Conservation (phyloP, 1,140 invertebrate genomes). For the Physella acuta region DNA sequence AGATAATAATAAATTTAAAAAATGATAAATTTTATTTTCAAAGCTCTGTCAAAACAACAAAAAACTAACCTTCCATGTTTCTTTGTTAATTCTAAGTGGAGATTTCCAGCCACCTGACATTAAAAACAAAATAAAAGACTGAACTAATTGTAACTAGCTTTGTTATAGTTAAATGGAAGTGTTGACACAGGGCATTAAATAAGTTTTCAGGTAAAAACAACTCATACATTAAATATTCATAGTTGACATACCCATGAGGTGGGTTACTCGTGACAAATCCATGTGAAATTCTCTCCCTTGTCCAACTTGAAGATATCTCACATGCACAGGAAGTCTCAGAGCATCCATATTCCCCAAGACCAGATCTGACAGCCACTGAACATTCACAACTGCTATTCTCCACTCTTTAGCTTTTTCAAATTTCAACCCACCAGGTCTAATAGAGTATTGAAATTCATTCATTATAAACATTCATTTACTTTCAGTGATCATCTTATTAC, state of each 20-base stretch:
- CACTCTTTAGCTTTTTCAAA: conserved; percentile 88
- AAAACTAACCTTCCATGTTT: conserved; percentile 22
- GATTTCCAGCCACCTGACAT: conserved; percentile 23
- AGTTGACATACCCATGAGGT: conserved; percentile 81
- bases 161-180: neutral
- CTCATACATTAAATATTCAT: neutral
- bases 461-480: too few relatives aligned
- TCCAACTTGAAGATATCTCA: conserved; percentile 87
- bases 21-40: too few relatives aligned
- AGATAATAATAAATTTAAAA: too few relatives aligned
- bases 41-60: too few relatives aligned
- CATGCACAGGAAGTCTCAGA: conserved; percentile 72
- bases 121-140: neutral
- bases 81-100: conserved; percentile 16
- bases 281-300: conserved; percentile 79
- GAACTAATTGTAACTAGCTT: neutral
- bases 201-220: neutral
- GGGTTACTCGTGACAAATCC: conserved; percentile 81
- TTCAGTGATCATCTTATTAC: too few relatives aligned
- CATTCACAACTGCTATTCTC: conserved; percentile 81
- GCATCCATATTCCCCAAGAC: conserved; percentile 84
- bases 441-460: conserved; percentile 22
- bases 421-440: conserved; percentile 81
- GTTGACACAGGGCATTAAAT: too few relatives aligned
- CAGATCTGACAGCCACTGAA: conserved; percentile 90